phyloP scores from a whole-genome alignment of 2,113 vertebrate genomes.

The Zapus hudsonius region DNA sequence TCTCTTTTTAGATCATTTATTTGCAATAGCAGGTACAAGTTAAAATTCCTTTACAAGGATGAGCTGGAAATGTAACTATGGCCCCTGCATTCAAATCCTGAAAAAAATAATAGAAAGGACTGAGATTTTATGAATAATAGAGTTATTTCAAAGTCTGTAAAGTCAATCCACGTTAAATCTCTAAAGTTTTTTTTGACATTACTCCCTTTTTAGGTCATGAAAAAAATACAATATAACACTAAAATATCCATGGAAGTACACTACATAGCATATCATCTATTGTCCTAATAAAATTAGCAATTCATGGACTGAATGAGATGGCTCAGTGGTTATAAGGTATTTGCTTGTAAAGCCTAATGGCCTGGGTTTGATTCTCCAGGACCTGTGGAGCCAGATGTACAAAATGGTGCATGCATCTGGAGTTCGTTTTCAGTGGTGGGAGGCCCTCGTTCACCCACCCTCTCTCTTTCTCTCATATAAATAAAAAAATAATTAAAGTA shows the following conservation, averaged over 20 bases:
- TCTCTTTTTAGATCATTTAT: constrained; percentile 49
- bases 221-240: neutral
- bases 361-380: too few relatives aligned
- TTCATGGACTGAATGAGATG: too few relatives aligned
- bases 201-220: neutral
- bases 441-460: too few relatives aligned
- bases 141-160: neutral
- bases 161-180: neutral
- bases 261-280: neutral
- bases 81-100: neutral
- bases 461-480: too few relatives aligned
- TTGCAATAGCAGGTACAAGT: neutral
- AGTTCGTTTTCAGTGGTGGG: too few relatives aligned
- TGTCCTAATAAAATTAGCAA: neutral
- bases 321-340: too few relatives aligned
- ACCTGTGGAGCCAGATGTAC: too few relatives aligned
- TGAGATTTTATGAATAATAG: too few relatives aligned
- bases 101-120: constrained; percentile 18
- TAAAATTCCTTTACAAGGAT: constrained; percentile 25
- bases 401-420: too few relatives aligned
- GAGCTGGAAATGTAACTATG: neutral
- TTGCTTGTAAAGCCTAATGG: too few relatives aligned
- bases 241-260: neutral
- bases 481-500: too few relatives aligned
- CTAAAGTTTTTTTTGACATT: neutral